Conservation (phyloP, 2,797 vertebrate genomes). For the Lithobates pipiens region DNA sequence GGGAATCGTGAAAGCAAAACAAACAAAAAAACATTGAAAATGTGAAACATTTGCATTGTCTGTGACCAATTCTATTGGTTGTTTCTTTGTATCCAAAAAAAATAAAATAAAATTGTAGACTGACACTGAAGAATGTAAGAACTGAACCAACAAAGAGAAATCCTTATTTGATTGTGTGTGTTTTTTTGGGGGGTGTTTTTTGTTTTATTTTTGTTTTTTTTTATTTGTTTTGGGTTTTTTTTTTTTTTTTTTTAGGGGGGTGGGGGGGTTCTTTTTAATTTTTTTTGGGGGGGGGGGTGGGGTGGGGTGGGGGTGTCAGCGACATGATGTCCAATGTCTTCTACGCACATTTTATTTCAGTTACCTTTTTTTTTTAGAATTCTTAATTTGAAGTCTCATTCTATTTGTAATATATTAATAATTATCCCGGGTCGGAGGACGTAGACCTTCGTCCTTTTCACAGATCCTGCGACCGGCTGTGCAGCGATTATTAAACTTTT, state of each 20-base stretch:
- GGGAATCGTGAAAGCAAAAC: neutral
- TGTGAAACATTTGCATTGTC: neutral
- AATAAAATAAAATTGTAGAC: neutral
- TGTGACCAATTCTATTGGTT: neutral
- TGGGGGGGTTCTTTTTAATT: too few species aligned
- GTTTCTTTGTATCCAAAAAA: neutral
- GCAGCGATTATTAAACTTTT: too few species aligned
- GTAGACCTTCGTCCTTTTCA: too few species aligned
- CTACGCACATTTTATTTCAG: neutral
- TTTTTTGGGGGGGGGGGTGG: too few species aligned
- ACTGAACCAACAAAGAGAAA: neutral
- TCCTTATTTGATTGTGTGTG: neutral
- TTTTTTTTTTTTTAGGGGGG: neutral
- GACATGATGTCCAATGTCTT: neutral
- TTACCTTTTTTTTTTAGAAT: neutral
- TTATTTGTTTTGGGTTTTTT: too few species aligned
- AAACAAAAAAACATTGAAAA: neutral
- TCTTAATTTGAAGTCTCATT: too few species aligned
- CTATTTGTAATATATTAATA: neutral
- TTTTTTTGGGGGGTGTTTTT: too few species aligned
- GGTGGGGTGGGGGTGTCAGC: too few species aligned
- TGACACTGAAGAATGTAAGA: constrained; percentile 54
- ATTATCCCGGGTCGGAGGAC: neutral
- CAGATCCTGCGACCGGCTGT: too few species aligned
- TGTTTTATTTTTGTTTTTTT: too few species aligned